These are phyloP conservation scores for Mungos mungo DNA, from an alignment of 2,113 vertebrate species.

Conservation along the genomic window DNA sequence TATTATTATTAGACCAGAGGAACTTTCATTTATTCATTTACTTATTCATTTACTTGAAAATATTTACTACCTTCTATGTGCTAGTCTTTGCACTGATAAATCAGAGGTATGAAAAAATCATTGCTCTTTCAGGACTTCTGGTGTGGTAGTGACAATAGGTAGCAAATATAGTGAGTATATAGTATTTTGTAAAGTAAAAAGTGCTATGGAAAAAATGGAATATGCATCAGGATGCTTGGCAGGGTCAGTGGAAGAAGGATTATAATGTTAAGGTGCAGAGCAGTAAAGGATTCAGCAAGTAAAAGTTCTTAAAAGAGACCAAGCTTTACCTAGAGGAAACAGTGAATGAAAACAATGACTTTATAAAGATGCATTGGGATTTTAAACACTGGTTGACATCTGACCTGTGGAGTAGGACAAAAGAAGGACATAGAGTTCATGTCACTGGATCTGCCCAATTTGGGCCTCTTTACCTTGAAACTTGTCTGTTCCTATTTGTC, in stretches of 20 bases:
- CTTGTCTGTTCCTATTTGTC: neutral
- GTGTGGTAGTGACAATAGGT: neutral
- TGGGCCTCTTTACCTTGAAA: neutral
- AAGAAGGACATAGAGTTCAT: neutral
- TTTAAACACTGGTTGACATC: neutral
- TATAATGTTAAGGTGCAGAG: neutral
- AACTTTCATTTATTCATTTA: neutral
- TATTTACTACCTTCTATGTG: neutral
- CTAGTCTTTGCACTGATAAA: neutral
- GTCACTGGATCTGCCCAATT: neutral
- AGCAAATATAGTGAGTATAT: neutral
- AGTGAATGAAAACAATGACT: neutral
- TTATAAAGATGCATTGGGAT: neutral
- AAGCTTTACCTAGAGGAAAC: neutral
- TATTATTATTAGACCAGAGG: neutral
- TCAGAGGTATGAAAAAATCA: neutral
- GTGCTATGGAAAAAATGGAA: neutral
- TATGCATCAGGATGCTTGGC: neutral
- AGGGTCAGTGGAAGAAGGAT: neutral
- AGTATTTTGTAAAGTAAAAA: neutral
- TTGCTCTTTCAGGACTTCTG: neutral
- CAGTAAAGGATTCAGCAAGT: neutral
- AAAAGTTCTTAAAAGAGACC: neutral
- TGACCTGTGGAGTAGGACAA: neutral
- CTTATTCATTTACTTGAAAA: conserved; percentile 13